phyloP scores from a whole-genome alignment of 2,797 vertebrate genomes.

The Nyctibius grandis region DNA sequence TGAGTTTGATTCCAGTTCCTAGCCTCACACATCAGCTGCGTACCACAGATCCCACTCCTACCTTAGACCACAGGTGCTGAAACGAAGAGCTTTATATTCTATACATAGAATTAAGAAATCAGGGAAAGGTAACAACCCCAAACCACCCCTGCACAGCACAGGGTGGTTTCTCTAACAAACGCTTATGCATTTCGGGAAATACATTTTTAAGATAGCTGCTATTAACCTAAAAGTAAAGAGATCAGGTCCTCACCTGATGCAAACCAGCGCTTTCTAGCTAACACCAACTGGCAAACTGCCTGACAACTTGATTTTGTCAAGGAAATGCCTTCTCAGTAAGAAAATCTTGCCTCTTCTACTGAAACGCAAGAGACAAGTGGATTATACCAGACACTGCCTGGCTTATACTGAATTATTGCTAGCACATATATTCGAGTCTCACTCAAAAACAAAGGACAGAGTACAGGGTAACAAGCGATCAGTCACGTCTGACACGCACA shows the following conservation, averaged over 20 bases:
- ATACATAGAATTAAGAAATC: fast-evolving
- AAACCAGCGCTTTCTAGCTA: not conserved
- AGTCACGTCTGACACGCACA: slow-evolving; percentile 29
- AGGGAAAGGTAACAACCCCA: not conserved
- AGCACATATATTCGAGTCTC: not conserved
- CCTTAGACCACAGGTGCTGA: not conserved
- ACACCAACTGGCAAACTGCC: not conserved
- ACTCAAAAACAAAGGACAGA: slow-evolving; percentile 6
- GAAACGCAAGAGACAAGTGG: not conserved
- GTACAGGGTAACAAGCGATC: not conserved
- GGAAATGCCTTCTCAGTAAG: not conserved
- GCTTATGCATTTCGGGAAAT: not conserved
- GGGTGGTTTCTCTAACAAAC: not conserved
- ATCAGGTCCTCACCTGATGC: not conserved
- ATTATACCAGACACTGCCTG: not conserved
- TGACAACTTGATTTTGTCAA: not conserved
- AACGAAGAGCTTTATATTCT: not conserved
- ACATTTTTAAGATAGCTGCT: not conserved
- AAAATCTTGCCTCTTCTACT: not conserved
- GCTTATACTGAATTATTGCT: not conserved
- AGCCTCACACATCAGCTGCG: not conserved
- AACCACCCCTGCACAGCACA: not conserved
- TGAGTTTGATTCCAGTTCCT: not conserved
- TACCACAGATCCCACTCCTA: not conserved
- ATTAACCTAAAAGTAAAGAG: not conserved